Evolutionary conservation across 2,888 invertebrate genomes (phyloP).

Genomic region (Augiades crinisus): DNA sequence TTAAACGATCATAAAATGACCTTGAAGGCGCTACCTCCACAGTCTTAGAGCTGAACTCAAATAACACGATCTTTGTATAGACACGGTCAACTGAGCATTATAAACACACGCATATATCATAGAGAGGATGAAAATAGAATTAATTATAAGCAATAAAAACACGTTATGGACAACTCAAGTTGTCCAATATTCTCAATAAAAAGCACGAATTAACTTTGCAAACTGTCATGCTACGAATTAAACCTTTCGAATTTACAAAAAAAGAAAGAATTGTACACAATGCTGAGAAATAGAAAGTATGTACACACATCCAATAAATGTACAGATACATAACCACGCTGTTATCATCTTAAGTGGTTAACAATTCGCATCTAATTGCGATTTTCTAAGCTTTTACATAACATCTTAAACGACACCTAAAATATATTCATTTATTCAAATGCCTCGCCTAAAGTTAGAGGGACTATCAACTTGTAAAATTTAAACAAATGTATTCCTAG

Average conservation of each 20-base stretch:
- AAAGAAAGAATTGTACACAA: conserved; percentile 11
- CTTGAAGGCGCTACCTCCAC: conserved; percentile 13
- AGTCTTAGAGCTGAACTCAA: conserved; percentile 7
- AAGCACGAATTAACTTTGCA: too few relatives aligned
- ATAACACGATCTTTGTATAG: conserved; percentile 5
- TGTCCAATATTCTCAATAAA: too few relatives aligned
- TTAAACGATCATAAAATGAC: not conserved
- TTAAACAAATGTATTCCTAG: conserved; percentile 27
- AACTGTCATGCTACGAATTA: not conserved
- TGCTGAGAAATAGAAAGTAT: conserved; percentile 22
- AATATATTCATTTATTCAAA: conserved; percentile 27
- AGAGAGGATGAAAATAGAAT: too few relatives aligned
- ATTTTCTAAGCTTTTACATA: conserved; percentile 9
- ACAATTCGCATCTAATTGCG: conserved; percentile 5
- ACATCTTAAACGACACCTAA: conserved; percentile 9
- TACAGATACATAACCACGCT: not conserved
- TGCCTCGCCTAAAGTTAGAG: conserved; percentile 12
- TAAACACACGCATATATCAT: not conserved
- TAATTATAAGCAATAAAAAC: too few relatives aligned
- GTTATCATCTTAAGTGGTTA: conserved; percentile 4
- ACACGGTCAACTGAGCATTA: conserved; percentile 1
- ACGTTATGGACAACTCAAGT: too few relatives aligned
- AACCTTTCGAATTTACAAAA: conserved; percentile 11
- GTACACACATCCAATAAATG: not conserved
- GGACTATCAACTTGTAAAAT: conserved; percentile 9